These are phyloP conservation scores for Corythoichthys haematopterus DNA, from an alignment of 2,113 vertebrate genomes.

Conservation along the genomic window DNA sequence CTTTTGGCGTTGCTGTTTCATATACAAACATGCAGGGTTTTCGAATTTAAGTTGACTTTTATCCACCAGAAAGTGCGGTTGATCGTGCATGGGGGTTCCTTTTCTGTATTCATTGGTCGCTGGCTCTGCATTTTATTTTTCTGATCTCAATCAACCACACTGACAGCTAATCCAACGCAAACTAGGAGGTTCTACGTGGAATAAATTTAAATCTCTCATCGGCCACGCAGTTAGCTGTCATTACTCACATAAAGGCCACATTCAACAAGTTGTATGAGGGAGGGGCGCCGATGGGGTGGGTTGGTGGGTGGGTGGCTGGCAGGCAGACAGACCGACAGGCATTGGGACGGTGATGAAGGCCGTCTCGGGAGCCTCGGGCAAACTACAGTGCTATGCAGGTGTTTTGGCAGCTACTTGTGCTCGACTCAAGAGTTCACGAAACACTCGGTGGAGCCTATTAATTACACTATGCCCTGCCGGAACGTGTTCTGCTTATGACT, in stretches of 20 bases:
- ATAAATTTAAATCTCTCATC: conserved; percentile 49
- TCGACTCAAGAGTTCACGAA: conserved; percentile 51
- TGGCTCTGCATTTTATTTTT: conserved; percentile 26
- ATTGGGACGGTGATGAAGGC: conserved; percentile 52
- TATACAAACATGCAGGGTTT: conserved; percentile 26
- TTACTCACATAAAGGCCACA: conserved; percentile 40
- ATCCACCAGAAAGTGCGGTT: background rate
- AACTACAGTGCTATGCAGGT: conserved; percentile 58
- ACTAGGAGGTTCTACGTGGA: conserved; percentile 22
- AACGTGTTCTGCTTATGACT: conserved; percentile 63
- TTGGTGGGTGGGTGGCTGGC: conserved; percentile 9
- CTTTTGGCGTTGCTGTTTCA: conserved; percentile 21
- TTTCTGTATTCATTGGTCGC: conserved; percentile 28
- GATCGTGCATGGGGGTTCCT: conserved; percentile 22
- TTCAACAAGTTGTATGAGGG: conserved; percentile 33
- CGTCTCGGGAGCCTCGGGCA: conserved; percentile 59
- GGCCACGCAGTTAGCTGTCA: conserved; percentile 46
- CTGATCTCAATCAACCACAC: conserved; percentile 19
- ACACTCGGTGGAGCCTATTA: conserved; percentile 60
- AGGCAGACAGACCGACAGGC: conserved; percentile 15
- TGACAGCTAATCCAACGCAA: conserved; percentile 32
- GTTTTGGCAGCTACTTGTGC: conserved; percentile 66
- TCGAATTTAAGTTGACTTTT: conserved; percentile 13
- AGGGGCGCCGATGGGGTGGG: background rate
- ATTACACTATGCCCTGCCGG: conserved; percentile 70